Base-by-base conservation (phyloP, 2,113 vertebrate species). In the Crypturellus undulatus region DNA sequence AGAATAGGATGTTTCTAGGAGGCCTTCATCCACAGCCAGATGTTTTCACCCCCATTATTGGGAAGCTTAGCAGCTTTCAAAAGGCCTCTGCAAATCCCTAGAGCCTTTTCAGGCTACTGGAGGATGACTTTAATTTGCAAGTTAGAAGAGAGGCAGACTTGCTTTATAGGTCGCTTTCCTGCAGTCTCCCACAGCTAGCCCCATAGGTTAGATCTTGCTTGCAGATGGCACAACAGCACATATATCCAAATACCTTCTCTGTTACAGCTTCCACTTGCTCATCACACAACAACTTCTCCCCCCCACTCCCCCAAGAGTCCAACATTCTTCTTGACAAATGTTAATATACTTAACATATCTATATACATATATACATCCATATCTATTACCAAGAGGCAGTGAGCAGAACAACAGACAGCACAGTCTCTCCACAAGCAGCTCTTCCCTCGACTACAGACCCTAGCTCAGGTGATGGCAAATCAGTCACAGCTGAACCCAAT, bases 71-170 rank as follows among this genome's bases (percentile, higher is more conserved):
- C 54, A 94, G 96, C 95, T 95, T 96, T 97, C 92, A 96, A 97
- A 97, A 92, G 91, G 94, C 90, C 91, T 95, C 94, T 97, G 92
- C 84, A 96, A 97, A 95, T 96, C 96, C 97, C 97, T 30, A 93
- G 93, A 93, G 97, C 92, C 73, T 96, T 98, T 98, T 98, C 97
- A 98, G 97, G 97, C 97, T 98, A 90, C 95, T 93, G 97, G 96
- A 98, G 97, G 98, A 97, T 98, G 95, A 97, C 97, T 97, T 97
- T 96, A 93, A 98, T 98, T 98, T 98, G 97, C 98, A 98, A 98
- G 79, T 97, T 97, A 98, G 98, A 98, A 98, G 97, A 98, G 18
- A 97, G 97, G 96, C 95, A 96, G 96, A 89, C 91, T 96, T 97
- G 91, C 96, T 98, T 98, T 98, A 96, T 96, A 90, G 95, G 95